Base-by-base conservation (phyloP, 2,797 vertebrate species). In the Amniataba percoides region DNA sequence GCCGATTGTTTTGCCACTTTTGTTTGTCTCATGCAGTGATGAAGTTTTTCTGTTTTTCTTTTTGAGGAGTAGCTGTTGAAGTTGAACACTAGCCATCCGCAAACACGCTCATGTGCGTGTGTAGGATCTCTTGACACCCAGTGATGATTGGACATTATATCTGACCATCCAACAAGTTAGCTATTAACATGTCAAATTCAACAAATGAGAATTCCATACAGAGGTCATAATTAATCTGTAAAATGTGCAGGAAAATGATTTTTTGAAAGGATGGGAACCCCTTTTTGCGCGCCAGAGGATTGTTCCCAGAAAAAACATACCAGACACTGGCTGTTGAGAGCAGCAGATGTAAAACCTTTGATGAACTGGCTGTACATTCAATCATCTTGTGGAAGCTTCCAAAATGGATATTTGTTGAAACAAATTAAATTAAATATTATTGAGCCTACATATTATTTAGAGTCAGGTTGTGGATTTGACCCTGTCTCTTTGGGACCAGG, bases 341-440 rank as follows among this genome's bases (percentile, higher is more conserved):
- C 66, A 49, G 23, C 53, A 57, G 36, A 68, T 58, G 18, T 53
- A 52, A 71, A 81, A 55, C 16, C 25, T 68, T 67, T 56, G 21
- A 58, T 74, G 7, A 64, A 51, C 27, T 68, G 25, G 36, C 51
- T 78, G 14, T 60, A 27, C n/a, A 31, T 78, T 77, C n/a, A 67
- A n/a, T 57, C 40, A 42, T 31, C 49, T 31, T 1, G 4, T 43
- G 3, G 11, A 3, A 42, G 15, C 9, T 53, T 55, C 10, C 23
- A 42, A 53, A 63, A 51, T 51, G 0, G 9, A 31, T 46, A 71
- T 62, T 36, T 31, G 21, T 53, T 64, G 1, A 49, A 75, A 53
- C 15, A 5, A 36, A 31, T 31, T 31, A 31, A 36, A 40, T 9
- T 6, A 8, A 31, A 31, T 45, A n/a, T 51, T 42, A 40, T 31